Percentiles rank a stretch among this genome's conserved stretches.
Evolutionary conservation across 1,140 invertebrate genomes (phyloP).

Genomic region (Drosophila nasuta): DNA sequence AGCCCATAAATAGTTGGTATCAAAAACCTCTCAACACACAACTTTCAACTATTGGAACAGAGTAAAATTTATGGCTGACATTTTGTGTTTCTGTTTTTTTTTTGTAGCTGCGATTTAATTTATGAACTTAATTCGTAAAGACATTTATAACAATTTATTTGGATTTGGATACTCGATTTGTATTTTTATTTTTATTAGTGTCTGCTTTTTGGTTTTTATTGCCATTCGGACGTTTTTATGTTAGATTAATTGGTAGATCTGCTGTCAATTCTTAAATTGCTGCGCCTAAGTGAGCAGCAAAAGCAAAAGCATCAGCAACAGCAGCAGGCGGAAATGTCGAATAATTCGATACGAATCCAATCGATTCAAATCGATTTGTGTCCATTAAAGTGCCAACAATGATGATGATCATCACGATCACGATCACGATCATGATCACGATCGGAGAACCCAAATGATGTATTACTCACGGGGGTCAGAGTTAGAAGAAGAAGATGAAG

Average conservation of each 20-base stretch:
- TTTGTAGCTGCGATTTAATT: slow-evolving; percentile 57
- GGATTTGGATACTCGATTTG: slow-evolving; percentile 57
- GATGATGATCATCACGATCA: not conserved
- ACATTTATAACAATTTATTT: slow-evolving; percentile 80
- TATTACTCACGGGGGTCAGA: slow-evolving; percentile 6
- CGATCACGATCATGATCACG: not conserved
- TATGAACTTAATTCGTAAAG: slow-evolving; percentile 74
- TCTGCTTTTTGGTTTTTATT: not conserved
- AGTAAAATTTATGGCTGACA: slow-evolving; percentile 52
- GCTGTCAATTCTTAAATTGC: slow-evolving; percentile 74
- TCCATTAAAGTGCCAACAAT: slow-evolving; percentile 36
- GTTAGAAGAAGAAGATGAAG: not conserved
- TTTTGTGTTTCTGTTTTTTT: slow-evolving; percentile 18
- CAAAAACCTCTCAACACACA: slow-evolving; percentile 22
- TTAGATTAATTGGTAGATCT: slow-evolving; percentile 72
- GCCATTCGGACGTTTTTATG: slow-evolving; percentile 25
- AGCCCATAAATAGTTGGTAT: not conserved
- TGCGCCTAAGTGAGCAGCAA: slow-evolving; percentile 58
- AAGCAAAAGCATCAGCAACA: too few relatives aligned
- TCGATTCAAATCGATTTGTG: slow-evolving; percentile 33
- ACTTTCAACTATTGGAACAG: slow-evolving; percentile 52
- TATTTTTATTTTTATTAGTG: slow-evolving; percentile 20
- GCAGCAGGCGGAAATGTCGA: slow-evolving; percentile 72
- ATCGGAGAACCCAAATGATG: slow-evolving; percentile 11
- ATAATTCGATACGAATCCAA: slow-evolving; percentile 13